Conservation (phyloP, 2,797 vertebrate species). For the Eleutherodactylus coqui region DNA sequence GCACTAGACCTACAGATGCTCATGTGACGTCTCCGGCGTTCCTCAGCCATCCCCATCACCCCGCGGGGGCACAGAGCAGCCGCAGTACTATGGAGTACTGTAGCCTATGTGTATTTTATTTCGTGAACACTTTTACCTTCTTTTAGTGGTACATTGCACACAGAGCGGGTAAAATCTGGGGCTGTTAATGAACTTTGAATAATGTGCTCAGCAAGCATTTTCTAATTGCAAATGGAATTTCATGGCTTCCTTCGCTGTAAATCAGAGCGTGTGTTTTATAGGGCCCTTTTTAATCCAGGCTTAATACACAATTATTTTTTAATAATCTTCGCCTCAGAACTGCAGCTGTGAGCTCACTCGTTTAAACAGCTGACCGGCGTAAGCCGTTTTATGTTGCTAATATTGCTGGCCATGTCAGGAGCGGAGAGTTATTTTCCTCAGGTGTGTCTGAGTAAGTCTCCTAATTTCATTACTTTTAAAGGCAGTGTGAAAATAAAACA, state of each 20-base stretch:
- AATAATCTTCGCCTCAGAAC: constrained; percentile 52
- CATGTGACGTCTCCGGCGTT: too few species aligned
- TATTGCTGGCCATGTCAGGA: constrained; percentile 55
- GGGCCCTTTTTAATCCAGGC: constrained; percentile 55
- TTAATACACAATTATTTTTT: constrained; percentile 61
- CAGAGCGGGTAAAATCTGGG: constrained; percentile 18
- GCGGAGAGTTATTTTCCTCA: constrained; percentile 58
- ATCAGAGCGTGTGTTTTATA: constrained; percentile 53
- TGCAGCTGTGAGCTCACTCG: constrained; percentile 55
- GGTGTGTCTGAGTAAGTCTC: constrained; percentile 58
- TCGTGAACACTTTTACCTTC: not conserved
- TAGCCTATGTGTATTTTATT: not conserved
- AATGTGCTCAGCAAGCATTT: constrained; percentile 39
- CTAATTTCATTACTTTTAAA: constrained; percentile 60
- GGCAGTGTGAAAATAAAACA: constrained; percentile 54
- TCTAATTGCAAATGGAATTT: constrained; percentile 43
- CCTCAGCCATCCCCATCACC: not conserved
- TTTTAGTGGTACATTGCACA: not conserved
- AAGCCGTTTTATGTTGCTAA: constrained; percentile 56
- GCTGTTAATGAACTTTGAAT: constrained; percentile 48
- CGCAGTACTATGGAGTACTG: not conserved
- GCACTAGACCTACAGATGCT: not conserved
- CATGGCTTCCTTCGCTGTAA: constrained; percentile 53
- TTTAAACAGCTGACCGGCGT: constrained; percentile 55
- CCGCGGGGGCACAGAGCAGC: not conserved